Conservation (phyloP, 1,140 invertebrate species). For the Platorchestia sp. region DNA sequence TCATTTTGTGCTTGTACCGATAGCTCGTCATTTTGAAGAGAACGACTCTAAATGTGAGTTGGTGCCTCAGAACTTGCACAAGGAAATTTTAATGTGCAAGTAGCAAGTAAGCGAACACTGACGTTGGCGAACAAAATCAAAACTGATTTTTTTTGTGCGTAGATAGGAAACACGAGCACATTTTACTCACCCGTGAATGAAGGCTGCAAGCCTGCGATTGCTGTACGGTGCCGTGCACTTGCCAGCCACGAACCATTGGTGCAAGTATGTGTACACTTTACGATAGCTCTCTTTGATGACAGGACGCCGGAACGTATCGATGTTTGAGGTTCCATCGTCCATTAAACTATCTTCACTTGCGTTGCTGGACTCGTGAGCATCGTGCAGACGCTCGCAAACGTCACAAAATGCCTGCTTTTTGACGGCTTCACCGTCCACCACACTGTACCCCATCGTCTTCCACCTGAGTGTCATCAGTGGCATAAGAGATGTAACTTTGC, state of each 20-base stretch:
- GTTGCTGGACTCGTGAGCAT: background rate
- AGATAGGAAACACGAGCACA: background rate
- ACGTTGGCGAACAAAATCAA: background rate
- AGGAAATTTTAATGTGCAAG: background rate
- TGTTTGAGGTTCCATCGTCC: background rate
- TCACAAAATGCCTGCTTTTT: background rate
- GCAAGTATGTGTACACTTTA: background rate
- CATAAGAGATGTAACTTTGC: background rate
- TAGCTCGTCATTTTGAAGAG: background rate
- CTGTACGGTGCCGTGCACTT: background rate
- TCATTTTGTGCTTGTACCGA: background rate
- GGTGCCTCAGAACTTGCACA: background rate
- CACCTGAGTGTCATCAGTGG: background rate
- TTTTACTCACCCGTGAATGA: background rate
- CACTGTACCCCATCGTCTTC: conserved; percentile 10
- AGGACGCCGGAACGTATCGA: background rate
- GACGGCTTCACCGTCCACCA: background rate
- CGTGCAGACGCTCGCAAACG: background rate
- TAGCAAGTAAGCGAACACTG: background rate
- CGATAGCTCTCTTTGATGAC: conserved; percentile 9
- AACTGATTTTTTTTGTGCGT: background rate
- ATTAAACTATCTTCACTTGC: background rate
- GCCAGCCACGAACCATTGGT: background rate
- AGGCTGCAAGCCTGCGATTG: background rate
- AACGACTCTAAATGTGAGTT: background rate